Evolutionary conservation across 23 tunicate genomes (phyloP).

Genomic region (Diplosoma virens): DNA sequence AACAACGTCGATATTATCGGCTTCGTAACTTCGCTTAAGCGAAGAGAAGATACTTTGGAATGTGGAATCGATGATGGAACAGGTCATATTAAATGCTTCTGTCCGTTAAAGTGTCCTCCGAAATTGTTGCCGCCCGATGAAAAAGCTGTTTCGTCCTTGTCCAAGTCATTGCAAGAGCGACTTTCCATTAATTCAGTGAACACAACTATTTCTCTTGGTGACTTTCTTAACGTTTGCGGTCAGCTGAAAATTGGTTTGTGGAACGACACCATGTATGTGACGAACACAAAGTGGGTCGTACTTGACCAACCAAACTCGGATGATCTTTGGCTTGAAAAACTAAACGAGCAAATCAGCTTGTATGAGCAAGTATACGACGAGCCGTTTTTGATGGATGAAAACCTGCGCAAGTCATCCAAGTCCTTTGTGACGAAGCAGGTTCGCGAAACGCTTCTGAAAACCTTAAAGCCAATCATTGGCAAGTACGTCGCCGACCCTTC

Average conservation of each 20-base stretch:
- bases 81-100: slow-evolving; percentile 30
- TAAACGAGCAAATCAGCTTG: slow-evolving; percentile 9
- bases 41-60: slow-evolving; percentile 19
- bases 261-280: slow-evolving; percentile 26
- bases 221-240: slow-evolving; percentile 25
- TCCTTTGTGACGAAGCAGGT: slow-evolving; percentile 6
- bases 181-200: neutral
- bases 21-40: slow-evolving; percentile 23
- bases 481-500: neutral
- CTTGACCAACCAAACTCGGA: neutral
- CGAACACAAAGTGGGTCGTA: slow-evolving; percentile 14
- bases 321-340: slow-evolving; percentile 16
- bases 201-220: neutral
- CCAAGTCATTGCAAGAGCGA: neutral
- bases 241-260: slow-evolving; percentile 14
- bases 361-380: slow-evolving; percentile 30
- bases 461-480: neutral
- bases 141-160: neutral
- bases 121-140: too few species aligned
- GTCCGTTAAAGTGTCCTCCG: neutral
- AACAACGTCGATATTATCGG: slow-evolving; percentile 27
- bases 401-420: slow-evolving; percentile 4
- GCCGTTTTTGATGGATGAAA: slow-evolving; percentile 3
- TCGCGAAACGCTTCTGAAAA: neutral
- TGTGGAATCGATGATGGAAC: slow-evolving; percentile 41